Percentiles rank a stretch among this genome's conserved stretches.
Conservation (phyloP, 2,113 vertebrate species). For the Melanerpes aurifrons region DNA sequence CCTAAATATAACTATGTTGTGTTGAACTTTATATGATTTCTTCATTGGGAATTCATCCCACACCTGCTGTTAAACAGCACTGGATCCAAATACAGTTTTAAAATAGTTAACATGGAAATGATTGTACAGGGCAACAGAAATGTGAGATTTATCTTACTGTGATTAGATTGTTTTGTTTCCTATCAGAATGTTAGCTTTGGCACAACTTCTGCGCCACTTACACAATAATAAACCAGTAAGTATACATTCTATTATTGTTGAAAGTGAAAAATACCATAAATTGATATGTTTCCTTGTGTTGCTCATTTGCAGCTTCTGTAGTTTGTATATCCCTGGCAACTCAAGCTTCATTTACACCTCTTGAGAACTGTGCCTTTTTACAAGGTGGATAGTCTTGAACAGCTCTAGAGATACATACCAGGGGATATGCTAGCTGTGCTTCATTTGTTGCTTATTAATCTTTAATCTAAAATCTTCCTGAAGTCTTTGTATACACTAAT, state of each 20-base stretch:
- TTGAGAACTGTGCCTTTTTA: background rate
- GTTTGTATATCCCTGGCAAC: background rate
- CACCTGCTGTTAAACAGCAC: accelerated
- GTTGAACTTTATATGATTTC: background rate
- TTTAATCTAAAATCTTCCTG: background rate
- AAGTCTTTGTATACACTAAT: background rate
- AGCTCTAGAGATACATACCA: background rate
- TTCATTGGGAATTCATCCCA: background rate
- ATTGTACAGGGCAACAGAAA: background rate
- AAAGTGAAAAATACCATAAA: background rate
- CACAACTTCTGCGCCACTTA: background rate
- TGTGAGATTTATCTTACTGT: background rate
- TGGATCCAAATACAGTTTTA: background rate
- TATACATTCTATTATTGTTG: background rate
- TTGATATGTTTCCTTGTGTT: background rate
- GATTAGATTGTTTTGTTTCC: background rate
- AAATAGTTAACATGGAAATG: background rate
- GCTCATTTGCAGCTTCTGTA: background rate
- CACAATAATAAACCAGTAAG: background rate
- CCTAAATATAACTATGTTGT: background rate
- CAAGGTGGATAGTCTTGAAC: background rate
- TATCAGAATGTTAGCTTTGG: background rate
- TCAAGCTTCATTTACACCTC: background rate
- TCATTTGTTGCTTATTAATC: background rate
- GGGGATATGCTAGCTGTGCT: background rate